Percentiles rank a stretch among this genome's conserved stretches.
phyloP scores from a whole-genome alignment of 2,888 invertebrate genomes.

The Fragum fragum region DNA sequence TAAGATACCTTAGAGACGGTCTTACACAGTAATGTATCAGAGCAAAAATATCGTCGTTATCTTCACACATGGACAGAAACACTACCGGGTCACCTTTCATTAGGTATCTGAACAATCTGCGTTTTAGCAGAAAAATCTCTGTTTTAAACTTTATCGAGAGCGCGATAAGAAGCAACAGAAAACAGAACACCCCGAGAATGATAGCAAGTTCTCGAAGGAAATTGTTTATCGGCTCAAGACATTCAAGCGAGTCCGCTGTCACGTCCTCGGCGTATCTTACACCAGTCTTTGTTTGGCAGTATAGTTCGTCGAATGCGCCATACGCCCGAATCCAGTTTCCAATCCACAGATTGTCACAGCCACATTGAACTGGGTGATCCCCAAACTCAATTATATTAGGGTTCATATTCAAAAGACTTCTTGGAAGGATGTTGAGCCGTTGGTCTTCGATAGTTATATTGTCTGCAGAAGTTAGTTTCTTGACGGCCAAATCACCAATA shows the following conservation, averaged over 20 bases:
- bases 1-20: background rate
- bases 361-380: slow-evolving; percentile 33
- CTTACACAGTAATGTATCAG: background rate
- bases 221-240: background rate
- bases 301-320: slow-evolving; percentile 17
- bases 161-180: background rate
- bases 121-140: slow-evolving; percentile 11
- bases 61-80: slow-evolving; percentile 36
- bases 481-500: slow-evolving; percentile 1
- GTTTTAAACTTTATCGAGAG: background rate
- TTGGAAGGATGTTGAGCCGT: slow-evolving; percentile 24
- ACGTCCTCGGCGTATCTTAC: background rate
- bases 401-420: slow-evolving; percentile 10
- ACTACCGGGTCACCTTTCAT: background rate
- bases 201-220: background rate
- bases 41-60: slow-evolving; percentile 23
- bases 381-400: slow-evolving; percentile 38
- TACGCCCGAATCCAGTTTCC: slow-evolving; percentile 48
- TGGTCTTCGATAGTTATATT: slow-evolving; percentile 27
- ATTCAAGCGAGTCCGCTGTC: background rate
- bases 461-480: background rate
- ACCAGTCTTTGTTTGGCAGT: slow-evolving; percentile 25
- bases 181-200: background rate
- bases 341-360: slow-evolving; percentile 44
- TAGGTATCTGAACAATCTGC: background rate